Conservation (phyloP, 2,113 vertebrate genomes). For the Helogale parvula region DNA sequence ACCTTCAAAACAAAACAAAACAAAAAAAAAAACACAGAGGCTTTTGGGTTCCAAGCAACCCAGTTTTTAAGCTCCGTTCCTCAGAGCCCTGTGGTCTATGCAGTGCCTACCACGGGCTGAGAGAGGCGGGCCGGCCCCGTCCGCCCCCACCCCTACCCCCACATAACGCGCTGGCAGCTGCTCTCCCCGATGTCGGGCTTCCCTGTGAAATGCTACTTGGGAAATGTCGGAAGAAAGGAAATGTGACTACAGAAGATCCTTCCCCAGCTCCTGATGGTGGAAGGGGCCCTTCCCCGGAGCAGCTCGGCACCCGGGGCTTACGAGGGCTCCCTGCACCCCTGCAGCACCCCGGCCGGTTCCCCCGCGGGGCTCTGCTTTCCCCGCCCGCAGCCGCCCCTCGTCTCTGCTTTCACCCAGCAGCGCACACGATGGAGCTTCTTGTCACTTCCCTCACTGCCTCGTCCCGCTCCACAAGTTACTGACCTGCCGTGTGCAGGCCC, state of each 20-base stretch:
- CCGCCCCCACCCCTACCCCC: rapidly evolving
- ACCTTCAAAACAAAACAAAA: background rate
- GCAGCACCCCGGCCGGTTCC: background rate
- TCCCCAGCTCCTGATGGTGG: background rate
- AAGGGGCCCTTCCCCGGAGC: background rate
- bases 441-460: rapidly evolving
- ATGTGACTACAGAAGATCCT: background rate
- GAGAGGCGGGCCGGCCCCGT: background rate
- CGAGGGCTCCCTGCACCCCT: background rate
- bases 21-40: background rate
- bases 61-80: background rate
- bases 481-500: no score
- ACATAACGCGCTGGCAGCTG: rapidly evolving
- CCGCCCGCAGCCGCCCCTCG: rapidly evolving
- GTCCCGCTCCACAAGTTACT: background rate
- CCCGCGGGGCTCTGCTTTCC: background rate
- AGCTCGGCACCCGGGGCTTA: no score
- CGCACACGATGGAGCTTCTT: rapidly evolving
- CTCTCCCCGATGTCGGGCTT: background rate
- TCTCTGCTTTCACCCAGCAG: background rate
- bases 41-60: background rate
- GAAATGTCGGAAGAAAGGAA: background rate
- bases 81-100: background rate
- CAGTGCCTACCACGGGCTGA: background rate
- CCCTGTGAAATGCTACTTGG: background rate